Conservation (phyloP, 2,888 invertebrate species). For the Diachrysia chrysitis region DNA sequence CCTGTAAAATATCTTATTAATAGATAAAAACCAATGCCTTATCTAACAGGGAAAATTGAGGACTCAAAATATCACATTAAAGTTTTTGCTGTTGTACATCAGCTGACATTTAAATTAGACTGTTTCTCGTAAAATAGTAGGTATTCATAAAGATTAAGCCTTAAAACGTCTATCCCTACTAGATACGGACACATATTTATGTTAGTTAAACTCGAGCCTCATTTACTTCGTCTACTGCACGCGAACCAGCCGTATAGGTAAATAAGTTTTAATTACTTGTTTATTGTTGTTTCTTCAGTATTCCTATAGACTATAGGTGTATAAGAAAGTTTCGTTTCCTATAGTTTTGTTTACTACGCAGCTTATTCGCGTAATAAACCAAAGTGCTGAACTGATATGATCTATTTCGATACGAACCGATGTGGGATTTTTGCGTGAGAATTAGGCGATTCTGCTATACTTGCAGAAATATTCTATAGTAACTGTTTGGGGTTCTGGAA, state of each 20-base stretch:
- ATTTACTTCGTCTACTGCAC: conserved; percentile 73
- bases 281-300: conserved; percentile 69
- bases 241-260: conserved; percentile 74
- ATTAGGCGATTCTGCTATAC: background rate
- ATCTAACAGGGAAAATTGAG: too few species aligned
- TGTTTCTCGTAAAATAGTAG: conserved; percentile 37
- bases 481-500: background rate
- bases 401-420: background rate
- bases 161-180: conserved; percentile 56
- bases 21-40: too few species aligned
- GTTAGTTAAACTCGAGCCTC: conserved; percentile 68
- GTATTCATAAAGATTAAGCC: conserved; percentile 63
- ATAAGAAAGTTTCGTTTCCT: conserved; percentile 45
- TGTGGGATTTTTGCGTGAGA: background rate
- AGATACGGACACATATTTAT: conserved; percentile 69
- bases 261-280: conserved; percentile 79
- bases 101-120: conserved; percentile 48
- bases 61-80: too few species aligned
- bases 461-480: background rate
- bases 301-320: conserved; percentile 61
- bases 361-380: conserved; percentile 11
- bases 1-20: too few species aligned
- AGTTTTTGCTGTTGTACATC: conserved; percentile 15
- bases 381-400: conserved; percentile 12
- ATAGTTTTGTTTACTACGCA: conserved; percentile 48